phyloP scores from a whole-genome alignment of 1,140 invertebrate genomes.

The Protaetia brevitarsis region DNA sequence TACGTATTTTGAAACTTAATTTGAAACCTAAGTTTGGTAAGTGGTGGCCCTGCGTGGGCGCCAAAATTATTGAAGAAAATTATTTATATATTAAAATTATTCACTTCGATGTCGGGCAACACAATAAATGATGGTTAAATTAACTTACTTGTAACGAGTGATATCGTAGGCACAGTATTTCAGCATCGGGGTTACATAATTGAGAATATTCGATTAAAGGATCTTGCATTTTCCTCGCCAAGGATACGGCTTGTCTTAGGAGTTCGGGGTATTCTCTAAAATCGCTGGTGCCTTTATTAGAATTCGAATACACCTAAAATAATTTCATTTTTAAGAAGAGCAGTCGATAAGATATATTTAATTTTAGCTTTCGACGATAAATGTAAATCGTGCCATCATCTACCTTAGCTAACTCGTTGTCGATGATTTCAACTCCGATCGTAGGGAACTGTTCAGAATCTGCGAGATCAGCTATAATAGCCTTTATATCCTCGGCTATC shows the following conservation, averaged over 20 bases:
- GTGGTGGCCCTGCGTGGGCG: background rate
- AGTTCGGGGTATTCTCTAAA: conserved; percentile 89
- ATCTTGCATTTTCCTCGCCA: conserved; percentile 91
- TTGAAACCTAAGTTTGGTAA: conserved; percentile 15
- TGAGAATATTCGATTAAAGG: conserved; percentile 95
- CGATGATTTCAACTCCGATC: conserved; percentile 87
- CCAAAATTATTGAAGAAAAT: background rate
- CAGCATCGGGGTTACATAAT: conserved; percentile 91
- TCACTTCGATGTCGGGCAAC: too few relatives aligned
- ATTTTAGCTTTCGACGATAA: too few relatives aligned
- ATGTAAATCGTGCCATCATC: too few relatives aligned
- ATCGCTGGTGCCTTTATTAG: conserved; percentile 79
- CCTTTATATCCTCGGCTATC: conserved; percentile 81
- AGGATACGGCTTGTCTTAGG: conserved; percentile 85
- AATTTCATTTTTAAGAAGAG: background rate
- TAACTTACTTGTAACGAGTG: conserved; percentile 61
- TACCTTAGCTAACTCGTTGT: conserved; percentile 82
- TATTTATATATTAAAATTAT: conserved; percentile 16
- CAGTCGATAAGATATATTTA: background rate
- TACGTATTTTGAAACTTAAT: too few relatives aligned
- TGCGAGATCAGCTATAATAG: conserved; percentile 70
- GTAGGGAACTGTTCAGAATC: conserved; percentile 85
- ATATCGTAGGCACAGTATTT: conserved; percentile 91
- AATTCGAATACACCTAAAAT: conserved; percentile 77
- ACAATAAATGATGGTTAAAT: conserved; percentile 57